Conservation (phyloP, 2,797 vertebrate genomes). For the Clamator glandarius region DNA sequence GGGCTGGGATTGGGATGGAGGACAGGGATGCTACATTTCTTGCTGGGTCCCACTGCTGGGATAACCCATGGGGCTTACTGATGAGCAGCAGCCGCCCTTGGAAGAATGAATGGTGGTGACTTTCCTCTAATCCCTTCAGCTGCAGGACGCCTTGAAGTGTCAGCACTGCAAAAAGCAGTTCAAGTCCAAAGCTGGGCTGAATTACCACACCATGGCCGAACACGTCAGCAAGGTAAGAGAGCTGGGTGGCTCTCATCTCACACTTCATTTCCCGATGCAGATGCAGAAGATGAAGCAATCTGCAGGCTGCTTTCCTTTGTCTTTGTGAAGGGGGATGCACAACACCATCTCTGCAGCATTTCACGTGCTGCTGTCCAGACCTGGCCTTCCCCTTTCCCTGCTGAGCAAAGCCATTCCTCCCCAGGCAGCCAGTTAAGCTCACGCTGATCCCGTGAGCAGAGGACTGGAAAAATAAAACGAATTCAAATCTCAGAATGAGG, state of each 20-base stretch:
- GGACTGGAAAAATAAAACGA: not conserved
- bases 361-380: not conserved
- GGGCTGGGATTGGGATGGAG: not conserved
- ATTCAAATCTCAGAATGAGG: not conserved
- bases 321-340: not conserved
- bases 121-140: conserved; percentile 72
- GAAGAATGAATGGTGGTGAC: not conserved
- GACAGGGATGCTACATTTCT: rapidly evolving
- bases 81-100: not conserved
- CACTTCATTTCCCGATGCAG: not conserved
- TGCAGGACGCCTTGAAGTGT: conserved; percentile 96
- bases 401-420: not conserved
- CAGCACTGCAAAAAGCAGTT: conserved; percentile 97
- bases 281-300: not conserved
- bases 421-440: not conserved
- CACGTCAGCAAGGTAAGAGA: conserved; percentile 89
- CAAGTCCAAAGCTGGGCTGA: conserved; percentile 96
- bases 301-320: not conserved
- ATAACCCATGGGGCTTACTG: not conserved
- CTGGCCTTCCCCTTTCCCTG: not conserved
- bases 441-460: not conserved
- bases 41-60: not conserved
- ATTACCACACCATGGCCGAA: conserved; percentile 97
- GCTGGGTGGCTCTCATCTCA: not conserved
- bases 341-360: not conserved